Evolutionary conservation across 1,140 invertebrate species (phyloP).

Genomic region (Papilio polyxenes): DNA sequence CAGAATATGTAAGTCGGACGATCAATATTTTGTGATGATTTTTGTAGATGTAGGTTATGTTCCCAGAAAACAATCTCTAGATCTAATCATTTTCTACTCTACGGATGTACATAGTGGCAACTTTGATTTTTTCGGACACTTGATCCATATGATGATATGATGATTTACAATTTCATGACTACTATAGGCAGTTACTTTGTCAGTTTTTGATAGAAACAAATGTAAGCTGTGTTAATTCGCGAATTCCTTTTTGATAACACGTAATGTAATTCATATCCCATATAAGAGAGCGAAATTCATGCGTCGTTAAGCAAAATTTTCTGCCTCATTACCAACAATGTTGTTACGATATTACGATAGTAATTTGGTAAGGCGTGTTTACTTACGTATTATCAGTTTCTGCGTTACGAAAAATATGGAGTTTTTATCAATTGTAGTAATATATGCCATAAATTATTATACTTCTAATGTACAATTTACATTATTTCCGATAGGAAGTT

Average conservation of each 20-base stretch:
- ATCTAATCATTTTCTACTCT: too few relatives aligned
- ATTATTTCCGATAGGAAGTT: constrained; percentile 25
- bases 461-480: not conserved
- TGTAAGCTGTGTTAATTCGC: not conserved
- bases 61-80: too few relatives aligned
- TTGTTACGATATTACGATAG: not conserved
- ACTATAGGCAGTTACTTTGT: too few relatives aligned
- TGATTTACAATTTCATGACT: too few relatives aligned
- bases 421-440: not conserved
- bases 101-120: too few relatives aligned
- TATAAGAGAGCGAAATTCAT: constrained; percentile 11
- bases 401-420: not conserved
- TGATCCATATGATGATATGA: too few relatives aligned
- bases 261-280: not conserved
- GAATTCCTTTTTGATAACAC: not conserved
- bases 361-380: not conserved
- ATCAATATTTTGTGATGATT: too few relatives aligned
- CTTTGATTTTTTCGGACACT: too few relatives aligned
- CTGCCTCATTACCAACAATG: not conserved
- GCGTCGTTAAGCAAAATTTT: constrained; percentile 18
- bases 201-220: not conserved
- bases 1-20: too few relatives aligned
- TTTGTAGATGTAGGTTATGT: too few relatives aligned
- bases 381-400: not conserved
- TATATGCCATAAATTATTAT: constrained; percentile 1